Percentiles rank a stretch among this genome's conserved stretches.
phyloP scores from a whole-genome alignment of 2,113 vertebrate species.

The Indri indri region DNA sequence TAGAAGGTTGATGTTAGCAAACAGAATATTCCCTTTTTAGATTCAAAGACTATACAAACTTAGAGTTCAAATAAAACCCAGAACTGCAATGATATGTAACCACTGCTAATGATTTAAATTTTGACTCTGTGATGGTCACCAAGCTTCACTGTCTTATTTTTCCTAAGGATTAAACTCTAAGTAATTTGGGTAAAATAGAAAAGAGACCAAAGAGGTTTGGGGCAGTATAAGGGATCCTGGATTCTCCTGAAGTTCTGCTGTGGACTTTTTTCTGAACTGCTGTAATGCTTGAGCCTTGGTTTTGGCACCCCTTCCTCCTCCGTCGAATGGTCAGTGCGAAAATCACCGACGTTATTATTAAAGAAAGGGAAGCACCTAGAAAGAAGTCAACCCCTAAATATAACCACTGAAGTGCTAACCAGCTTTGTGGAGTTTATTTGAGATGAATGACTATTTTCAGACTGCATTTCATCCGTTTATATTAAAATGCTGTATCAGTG shows the following conservation, averaged over 20 bases:
- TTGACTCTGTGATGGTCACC: not conserved
- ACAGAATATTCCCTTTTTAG: not conserved
- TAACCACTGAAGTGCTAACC: conserved; percentile 44
- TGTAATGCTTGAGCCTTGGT: not conserved
- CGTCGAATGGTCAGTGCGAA: not conserved
- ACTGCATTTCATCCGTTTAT: conserved; percentile 63
- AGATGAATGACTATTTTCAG: conserved; percentile 68
- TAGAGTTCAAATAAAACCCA: not conserved
- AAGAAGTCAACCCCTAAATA: conserved; percentile 34
- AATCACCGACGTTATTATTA: not conserved
- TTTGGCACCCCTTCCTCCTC: not conserved
- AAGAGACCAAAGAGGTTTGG: not conserved
- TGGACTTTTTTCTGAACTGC: not conserved
- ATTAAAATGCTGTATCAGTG: conserved; percentile 66
- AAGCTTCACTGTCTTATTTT: not conserved
- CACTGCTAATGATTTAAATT: not conserved
- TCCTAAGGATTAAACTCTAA: not conserved
- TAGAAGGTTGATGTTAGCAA: not conserved
- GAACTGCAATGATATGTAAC: not conserved
- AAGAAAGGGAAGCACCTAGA: conserved; percentile 27
- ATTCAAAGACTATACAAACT: not conserved
- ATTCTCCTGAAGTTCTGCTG: not conserved
- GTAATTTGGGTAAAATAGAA: not conserved
- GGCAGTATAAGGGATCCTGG: not conserved
- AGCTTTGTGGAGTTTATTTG: conserved; percentile 58